Evolutionary conservation across 2,888 invertebrate genomes (phyloP).

Genomic region (Cylloceria caligata): DNA sequence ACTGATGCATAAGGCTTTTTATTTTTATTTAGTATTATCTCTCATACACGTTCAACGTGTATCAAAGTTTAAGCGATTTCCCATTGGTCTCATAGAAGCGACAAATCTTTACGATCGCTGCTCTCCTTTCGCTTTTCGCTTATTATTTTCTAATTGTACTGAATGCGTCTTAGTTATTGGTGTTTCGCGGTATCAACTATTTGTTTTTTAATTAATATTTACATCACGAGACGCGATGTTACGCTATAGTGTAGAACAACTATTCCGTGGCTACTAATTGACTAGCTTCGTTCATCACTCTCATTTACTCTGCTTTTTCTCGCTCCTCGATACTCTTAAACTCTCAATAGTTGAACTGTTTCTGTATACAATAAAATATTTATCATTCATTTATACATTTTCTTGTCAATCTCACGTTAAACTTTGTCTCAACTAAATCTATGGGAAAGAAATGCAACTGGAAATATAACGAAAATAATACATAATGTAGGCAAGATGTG

Average conservation of each 20-base stretch:
- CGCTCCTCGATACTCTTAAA: conserved; percentile 24
- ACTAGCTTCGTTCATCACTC: conserved; percentile 84
- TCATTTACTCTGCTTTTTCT: conserved; percentile 69
- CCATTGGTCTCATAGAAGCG: conserved; percentile 12
- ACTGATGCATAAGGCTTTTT: conserved; percentile 33
- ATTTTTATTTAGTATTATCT: not conserved
- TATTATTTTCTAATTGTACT: conserved; percentile 63
- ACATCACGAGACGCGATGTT: conserved; percentile 56
- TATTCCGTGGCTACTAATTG: conserved; percentile 81
- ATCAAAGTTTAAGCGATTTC: conserved; percentile 30
- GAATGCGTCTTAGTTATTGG: conserved; percentile 56
- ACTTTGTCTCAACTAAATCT: not conserved
- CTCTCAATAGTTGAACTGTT: conserved; percentile 42
- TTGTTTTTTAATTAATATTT: not conserved
- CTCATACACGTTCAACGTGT: conserved; percentile 28
- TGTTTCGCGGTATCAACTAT: conserved; percentile 49
- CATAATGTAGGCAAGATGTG: conserved; percentile 27
- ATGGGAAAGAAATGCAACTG: not conserved
- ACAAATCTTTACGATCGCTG: not conserved
- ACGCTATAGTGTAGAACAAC: conserved; percentile 56
- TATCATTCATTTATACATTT: conserved; percentile 35
- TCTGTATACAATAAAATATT: conserved; percentile 57
- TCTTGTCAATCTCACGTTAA: not conserved
- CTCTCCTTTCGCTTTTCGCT: not conserved
- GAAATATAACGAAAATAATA: not conserved